Conservation (phyloP, 1,140 invertebrate genomes). For the Rhizoglyphus robini region DNA sequence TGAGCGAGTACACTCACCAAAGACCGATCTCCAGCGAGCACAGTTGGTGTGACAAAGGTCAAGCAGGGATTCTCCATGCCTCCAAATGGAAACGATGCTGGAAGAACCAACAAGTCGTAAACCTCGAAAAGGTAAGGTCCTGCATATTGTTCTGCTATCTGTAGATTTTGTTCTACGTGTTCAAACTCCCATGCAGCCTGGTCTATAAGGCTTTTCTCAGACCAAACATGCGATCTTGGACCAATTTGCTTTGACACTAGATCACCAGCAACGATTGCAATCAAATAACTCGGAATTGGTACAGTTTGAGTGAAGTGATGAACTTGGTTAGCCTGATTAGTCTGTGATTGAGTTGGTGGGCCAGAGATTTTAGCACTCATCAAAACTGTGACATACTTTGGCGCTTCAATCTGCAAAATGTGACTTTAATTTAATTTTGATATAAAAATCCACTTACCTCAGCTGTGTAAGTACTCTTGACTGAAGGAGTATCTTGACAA, state of each 20-base stretch:
- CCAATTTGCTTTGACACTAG: slow-evolving; percentile 47
- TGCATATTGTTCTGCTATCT: slow-evolving; percentile 55
- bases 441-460: slow-evolving; percentile 17
- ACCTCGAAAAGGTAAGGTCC: slow-evolving; percentile 68
- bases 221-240: slow-evolving; percentile 67
- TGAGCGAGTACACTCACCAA: slow-evolving; percentile 67
- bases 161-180: slow-evolving; percentile 67
- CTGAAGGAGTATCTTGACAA: slow-evolving; percentile 80
- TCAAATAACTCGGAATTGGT: slow-evolving; percentile 43
- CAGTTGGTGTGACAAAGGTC: slow-evolving; percentile 82
- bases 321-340: slow-evolving; percentile 27
- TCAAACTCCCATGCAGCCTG: slow-evolving; percentile 71
- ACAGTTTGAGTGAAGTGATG: slow-evolving; percentile 57
- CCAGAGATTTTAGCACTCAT: slow-evolving; percentile 69
- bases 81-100: slow-evolving; percentile 84
- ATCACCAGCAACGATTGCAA: slow-evolving; percentile 73
- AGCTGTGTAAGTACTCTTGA: slow-evolving; percentile 73
- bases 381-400: slow-evolving; percentile 58
- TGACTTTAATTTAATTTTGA: slow-evolving; percentile 18
- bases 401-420: slow-evolving; percentile 48
- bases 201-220: slow-evolving; percentile 71
- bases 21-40: slow-evolving; percentile 77
- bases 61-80: slow-evolving; percentile 96
- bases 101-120: slow-evolving; percentile 83
- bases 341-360: slow-evolving; percentile 26